phyloP scores from a whole-genome alignment of 2,797 vertebrate genomes.

The Hippopotamyrus pictus region DNA sequence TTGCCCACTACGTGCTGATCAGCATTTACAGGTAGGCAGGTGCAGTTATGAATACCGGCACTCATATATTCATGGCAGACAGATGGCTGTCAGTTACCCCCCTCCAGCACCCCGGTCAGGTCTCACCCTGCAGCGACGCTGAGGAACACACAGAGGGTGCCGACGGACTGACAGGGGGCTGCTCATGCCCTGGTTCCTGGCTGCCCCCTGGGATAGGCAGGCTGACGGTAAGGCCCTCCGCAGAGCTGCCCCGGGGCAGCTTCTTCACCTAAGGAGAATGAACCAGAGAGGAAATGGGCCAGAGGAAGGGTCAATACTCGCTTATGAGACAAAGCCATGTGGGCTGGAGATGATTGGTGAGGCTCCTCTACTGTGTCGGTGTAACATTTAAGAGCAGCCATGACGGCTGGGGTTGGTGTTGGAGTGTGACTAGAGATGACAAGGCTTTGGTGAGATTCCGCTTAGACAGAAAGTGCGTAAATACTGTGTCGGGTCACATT shows the following conservation, averaged over 20 bases:
- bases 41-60: background rate
- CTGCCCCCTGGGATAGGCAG: constrained; percentile 37
- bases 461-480: background rate
- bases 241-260: constrained; percentile 55
- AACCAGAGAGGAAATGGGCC: background rate
- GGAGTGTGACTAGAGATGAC: background rate
- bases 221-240: constrained; percentile 33
- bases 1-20: background rate
- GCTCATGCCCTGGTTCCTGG: constrained; percentile 45
- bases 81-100: background rate
- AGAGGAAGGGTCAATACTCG: background rate
- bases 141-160: constrained; percentile 50
- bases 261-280: constrained; percentile 64
- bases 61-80: background rate
- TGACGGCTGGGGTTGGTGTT: background rate
- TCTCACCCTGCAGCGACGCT: constrained; percentile 57
- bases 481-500: background rate
- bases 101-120: constrained; percentile 23
- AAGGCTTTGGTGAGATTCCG: background rate
- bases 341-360: background rate
- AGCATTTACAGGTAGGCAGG: background rate
- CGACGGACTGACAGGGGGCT: constrained; percentile 45
- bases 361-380: background rate
- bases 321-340: background rate
- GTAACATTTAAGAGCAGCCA: background rate